Conservation (phyloP, 2,888 invertebrate species). For the Leptopilina drosophilae region DNA sequence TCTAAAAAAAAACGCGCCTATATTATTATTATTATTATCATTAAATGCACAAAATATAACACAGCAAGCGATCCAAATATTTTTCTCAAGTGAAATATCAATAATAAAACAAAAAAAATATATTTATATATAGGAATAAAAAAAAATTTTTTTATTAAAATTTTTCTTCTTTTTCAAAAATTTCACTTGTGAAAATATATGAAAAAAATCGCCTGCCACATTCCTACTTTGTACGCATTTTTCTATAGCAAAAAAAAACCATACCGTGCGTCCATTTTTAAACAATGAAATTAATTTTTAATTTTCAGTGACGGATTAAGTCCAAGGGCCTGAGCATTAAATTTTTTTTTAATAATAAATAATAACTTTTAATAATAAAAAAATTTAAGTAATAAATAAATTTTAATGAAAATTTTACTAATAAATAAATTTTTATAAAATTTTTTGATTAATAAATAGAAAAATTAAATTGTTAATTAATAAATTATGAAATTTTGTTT, state of each 20-base stretch:
- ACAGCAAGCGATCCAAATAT: constrained; percentile 54
- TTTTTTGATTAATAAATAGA: too few species aligned
- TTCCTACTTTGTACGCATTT: constrained; percentile 67
- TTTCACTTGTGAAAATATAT: constrained; percentile 24
- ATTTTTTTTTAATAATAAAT: too few species aligned
- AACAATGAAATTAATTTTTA: background rate
- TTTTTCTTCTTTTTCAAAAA: constrained; percentile 15
- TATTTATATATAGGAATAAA: background rate
- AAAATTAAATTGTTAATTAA: too few species aligned
- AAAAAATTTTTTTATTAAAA: background rate
- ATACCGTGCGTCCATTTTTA: background rate
- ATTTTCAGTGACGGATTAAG: too few species aligned
- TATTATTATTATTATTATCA: too few species aligned
- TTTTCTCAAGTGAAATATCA: constrained; percentile 47
- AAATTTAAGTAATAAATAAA: too few species aligned
- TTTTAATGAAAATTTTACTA: too few species aligned
- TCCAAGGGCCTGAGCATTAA: too few species aligned
- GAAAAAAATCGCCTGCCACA: constrained; percentile 55
- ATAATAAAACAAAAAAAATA: background rate
- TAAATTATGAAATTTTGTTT: too few species aligned
- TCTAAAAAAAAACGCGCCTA: constrained; percentile 53
- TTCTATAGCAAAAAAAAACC: constrained; percentile 53
- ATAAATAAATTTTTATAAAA: too few species aligned
- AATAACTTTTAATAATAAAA: too few species aligned
- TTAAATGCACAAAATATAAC: too few species aligned